Conservation (phyloP, 2,113 vertebrate genomes). For the Zapornia atra region DNA sequence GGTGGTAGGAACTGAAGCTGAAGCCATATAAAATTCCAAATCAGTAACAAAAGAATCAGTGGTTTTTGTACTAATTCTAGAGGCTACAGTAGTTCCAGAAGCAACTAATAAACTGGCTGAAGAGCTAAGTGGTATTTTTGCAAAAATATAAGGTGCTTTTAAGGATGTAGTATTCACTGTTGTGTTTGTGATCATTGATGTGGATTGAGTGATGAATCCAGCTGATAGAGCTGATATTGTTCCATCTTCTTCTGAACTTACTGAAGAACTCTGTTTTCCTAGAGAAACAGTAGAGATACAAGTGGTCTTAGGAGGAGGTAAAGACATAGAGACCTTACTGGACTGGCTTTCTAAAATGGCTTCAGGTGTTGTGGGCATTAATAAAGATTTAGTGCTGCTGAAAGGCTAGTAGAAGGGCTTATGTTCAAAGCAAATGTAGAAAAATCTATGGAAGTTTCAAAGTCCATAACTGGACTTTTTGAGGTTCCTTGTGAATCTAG, state of each 20-base stretch:
- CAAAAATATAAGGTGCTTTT: slow-evolving; percentile 5
- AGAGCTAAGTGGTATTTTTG: slow-evolving; percentile 18
- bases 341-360: not conserved
- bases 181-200: not conserved
- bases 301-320: not conserved
- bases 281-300: slow-evolving; percentile 17
- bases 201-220: not conserved
- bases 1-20: slow-evolving; percentile 28
- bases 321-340: not conserved
- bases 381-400: not conserved
- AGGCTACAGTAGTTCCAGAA: not conserved
- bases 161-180: slow-evolving; percentile 29
- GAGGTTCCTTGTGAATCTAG: not conserved
- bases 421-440: not conserved
- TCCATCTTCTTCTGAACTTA: slow-evolving; percentile 44
- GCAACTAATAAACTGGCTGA: slow-evolving; percentile 6
- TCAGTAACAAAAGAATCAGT: not conserved
- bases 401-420: not conserved
- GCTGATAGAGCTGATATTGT: not conserved
- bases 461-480: not conserved
- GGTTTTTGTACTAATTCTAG: not conserved
- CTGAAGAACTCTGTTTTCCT: slow-evolving; percentile 37
- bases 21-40: slow-evolving; percentile 10
- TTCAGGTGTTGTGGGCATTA: not conserved
- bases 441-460: not conserved